Base-by-base conservation (phyloP, 2,888 invertebrate species). In the Diarsia dahlii region DNA sequence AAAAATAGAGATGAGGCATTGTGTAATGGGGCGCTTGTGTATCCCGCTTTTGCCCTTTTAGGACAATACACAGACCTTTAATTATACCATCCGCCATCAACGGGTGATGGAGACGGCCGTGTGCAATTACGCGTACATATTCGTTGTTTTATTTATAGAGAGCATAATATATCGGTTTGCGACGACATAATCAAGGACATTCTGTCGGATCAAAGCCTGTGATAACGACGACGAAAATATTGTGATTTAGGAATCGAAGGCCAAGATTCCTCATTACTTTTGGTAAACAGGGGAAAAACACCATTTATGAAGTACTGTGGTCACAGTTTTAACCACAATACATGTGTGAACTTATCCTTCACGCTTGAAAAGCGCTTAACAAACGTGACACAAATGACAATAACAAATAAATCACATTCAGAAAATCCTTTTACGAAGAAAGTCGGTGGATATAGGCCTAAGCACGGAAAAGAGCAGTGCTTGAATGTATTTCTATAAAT, bases 81-180 rank as follows among this genome's bases (percentile, higher is more conserved):
- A 89, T 88, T 87, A 81, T 79, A 77, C 81, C 80, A 85, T 87
- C 86, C 80, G 88, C 71, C 46, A 67, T 74, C 66, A 69, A 67
- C 68, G 72, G 67, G 70, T 79, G 74, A 76, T 54, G 74, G 78
- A 74, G 68, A 79, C 76, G 56, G 76, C 66, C 58, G 58, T 65
- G 52, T 72, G 66, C 60, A 74, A 88, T 84, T 75, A 77, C 58
- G 68, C 62, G 56, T 63, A 78, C 34, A 68, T 73, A 54, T 72
- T 69, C 2, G n/a, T 15, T n/a, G 34, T 58, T 83, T 72, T 78
- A 82, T 82, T 82, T 82, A 77, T 48, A 68, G 70, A 12, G 2
- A 45, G 52, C 10, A 34, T 52, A 60, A 58, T 74, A 3, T 56
- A 66, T 20, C 20, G 46, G 15, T 81, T 62, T 62, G 62, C 20